These are phyloP conservation scores for Bombyx huttoni DNA, from an alignment of 2,888 invertebrate genomes.

Conservation along the genomic window DNA sequence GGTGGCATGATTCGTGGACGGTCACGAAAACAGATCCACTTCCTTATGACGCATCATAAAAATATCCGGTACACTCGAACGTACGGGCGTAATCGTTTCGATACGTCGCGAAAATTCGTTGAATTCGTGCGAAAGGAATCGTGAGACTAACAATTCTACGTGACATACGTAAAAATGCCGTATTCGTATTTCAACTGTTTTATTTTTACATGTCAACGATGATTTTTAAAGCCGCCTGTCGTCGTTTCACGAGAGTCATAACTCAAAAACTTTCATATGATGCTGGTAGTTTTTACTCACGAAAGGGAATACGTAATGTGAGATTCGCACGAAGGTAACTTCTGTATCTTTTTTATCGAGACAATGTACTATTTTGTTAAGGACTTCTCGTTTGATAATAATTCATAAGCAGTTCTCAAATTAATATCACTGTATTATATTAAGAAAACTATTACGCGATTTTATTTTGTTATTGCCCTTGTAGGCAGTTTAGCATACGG, in stretches of 20 bases:
- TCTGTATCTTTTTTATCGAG: too few species aligned
- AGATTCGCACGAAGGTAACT: background rate
- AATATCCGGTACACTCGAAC: background rate
- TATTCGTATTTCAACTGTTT: conserved; percentile 28
- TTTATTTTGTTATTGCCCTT: too few species aligned
- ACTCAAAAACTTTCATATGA: conserved; percentile 30
- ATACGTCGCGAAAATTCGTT: conserved; percentile 18
- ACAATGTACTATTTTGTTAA: too few species aligned
- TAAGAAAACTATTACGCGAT: too few species aligned
- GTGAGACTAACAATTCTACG: conserved; percentile 28
- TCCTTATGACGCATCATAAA: conserved; percentile 4
- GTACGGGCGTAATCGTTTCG: conserved; percentile 4
- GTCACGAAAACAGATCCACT: conserved; percentile 8
- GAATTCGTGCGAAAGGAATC: conserved; percentile 47
- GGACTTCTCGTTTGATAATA: too few species aligned
- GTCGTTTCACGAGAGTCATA: conserved; percentile 47
- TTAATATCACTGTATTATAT: too few species aligned
- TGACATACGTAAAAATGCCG: background rate
- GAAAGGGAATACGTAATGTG: background rate
- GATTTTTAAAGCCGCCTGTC: conserved; percentile 32
- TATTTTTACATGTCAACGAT: conserved; percentile 46
- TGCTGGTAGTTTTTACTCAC: background rate
- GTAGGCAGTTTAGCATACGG: too few species aligned
- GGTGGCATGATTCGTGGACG: conserved; percentile 1
- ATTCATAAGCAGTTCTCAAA: too few species aligned